These are phyloP conservation scores for Galago senegalensis DNA, from an alignment of 2,797 vertebrate genomes.

Conservation along the genomic window DNA sequence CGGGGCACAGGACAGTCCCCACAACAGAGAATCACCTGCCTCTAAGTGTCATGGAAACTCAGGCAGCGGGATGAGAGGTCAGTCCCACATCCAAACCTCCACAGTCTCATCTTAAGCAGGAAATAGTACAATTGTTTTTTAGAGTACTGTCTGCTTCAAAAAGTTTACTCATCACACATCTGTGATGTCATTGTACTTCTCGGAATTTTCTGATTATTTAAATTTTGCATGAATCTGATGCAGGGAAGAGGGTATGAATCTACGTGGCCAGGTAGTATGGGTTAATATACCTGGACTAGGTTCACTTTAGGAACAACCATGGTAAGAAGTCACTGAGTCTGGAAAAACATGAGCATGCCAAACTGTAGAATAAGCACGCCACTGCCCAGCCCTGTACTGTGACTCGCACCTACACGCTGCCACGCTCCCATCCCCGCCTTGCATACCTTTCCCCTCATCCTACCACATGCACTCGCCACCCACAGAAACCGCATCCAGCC, in stretches of 20 bases:
- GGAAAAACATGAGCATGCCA: background rate
- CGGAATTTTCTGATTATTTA: slow-evolving; percentile 52
- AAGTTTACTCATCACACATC: background rate
- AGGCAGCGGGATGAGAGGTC: background rate
- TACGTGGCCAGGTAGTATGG: background rate
- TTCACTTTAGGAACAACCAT: slow-evolving; percentile 28
- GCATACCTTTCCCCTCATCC: background rate
- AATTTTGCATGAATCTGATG: slow-evolving; percentile 4
- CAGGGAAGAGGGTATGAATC: background rate
- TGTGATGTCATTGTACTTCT: background rate
- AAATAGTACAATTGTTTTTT: background rate
- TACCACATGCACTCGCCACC: slow-evolving; percentile 35
- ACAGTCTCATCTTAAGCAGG: background rate
- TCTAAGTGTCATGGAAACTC: background rate
- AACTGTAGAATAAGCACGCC: slow-evolving; percentile 19
- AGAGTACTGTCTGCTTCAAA: slow-evolving; percentile 3
- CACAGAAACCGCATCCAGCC: slow-evolving; percentile 43
- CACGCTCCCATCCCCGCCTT: background rate
- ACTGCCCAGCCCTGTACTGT: background rate
- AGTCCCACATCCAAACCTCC: background rate
- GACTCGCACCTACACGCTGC: background rate
- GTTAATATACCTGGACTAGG: background rate
- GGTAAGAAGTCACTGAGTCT: slow-evolving; percentile 52
- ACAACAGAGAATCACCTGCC: background rate
- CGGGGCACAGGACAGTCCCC: background rate